Conservation (phyloP, 1,140 invertebrate species). For the Lasioglossum baleicum region DNA sequence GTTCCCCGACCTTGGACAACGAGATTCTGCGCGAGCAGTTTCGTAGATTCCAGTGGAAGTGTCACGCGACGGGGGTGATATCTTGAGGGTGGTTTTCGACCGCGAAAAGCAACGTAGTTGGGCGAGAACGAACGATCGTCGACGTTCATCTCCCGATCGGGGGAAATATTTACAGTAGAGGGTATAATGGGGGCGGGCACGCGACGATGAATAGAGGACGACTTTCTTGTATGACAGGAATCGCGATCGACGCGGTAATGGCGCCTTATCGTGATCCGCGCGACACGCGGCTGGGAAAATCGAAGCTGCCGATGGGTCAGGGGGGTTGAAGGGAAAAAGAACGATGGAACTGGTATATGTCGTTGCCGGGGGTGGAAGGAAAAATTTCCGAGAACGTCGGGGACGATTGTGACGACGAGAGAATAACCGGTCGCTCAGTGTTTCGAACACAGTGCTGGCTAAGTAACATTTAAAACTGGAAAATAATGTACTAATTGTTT, state of each 20-base stretch:
- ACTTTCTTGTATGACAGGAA: conserved; percentile 36
- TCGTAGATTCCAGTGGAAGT: not conserved
- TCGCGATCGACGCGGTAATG: conserved; percentile 58
- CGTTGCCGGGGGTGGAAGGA: not conserved
- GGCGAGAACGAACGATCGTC: not conserved
- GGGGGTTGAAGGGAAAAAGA: too few relatives aligned
- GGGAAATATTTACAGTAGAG: conserved; percentile 42
- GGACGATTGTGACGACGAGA: conserved; percentile 44
- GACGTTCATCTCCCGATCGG: not conserved
- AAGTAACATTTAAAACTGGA: too few relatives aligned
- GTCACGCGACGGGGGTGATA: not conserved
- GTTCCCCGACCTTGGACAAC: too few relatives aligned
- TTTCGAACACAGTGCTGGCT: too few relatives aligned
- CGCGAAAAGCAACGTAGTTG: not conserved
- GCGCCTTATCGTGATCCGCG: conserved; percentile 56
- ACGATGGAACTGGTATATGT: too few relatives aligned
- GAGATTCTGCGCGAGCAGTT: too few relatives aligned
- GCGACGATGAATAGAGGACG: conserved; percentile 39
- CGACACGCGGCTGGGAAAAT: conserved; percentile 8
- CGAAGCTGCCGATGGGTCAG: conserved; percentile 7
- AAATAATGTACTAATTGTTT: too few relatives aligned
- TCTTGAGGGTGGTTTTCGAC: not conserved
- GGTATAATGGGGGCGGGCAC: conserved; percentile 43
- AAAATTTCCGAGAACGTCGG: conserved; percentile 12
- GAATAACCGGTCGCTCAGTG: not conserved